Percentiles rank a stretch among this genome's conserved stretches.
phyloP scores from a whole-genome alignment of 2,888 invertebrate species.

The Acanthoscelides obtectus region DNA sequence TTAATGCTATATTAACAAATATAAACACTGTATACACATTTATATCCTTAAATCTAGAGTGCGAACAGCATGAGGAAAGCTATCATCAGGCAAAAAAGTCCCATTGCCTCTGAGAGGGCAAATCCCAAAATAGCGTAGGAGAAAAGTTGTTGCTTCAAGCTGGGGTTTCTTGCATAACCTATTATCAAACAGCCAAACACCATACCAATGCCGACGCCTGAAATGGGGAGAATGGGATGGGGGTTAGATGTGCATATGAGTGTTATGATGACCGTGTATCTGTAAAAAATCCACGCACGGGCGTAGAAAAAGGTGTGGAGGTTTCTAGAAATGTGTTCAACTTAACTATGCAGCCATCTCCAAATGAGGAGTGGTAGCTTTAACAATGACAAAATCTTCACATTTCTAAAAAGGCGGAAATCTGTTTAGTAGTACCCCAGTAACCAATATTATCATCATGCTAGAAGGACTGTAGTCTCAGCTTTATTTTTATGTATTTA shows the following conservation, averaged over 20 bases:
- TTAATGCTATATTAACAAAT: background rate
- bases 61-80: slow-evolving; percentile 96
- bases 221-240: slow-evolving; percentile 21
- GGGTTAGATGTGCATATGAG: background rate
- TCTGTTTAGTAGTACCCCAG: too few species aligned
- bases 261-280: background rate
- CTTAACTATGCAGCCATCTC: too few species aligned
- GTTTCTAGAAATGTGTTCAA: background rate
- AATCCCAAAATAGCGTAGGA: slow-evolving; percentile 97
- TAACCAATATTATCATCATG: too few species aligned
- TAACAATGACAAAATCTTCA: too few species aligned
- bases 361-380: too few species aligned
- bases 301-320: background rate
- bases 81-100: slow-evolving; percentile 98
- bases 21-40: slow-evolving; percentile 15
- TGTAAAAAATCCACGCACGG: background rate
- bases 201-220: slow-evolving; percentile 95
- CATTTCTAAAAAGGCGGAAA: too few species aligned
- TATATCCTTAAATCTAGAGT: slow-evolving; percentile 58
- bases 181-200: slow-evolving; percentile 96
- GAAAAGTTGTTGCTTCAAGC: slow-evolving; percentile 96
- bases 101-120: slow-evolving; percentile 98
- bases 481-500: too few species aligned
- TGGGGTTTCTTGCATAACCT: slow-evolving; percentile 95
- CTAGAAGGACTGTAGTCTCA: too few species aligned